These are phyloP conservation scores for Gymnoscopelus braueri DNA, from an alignment of 2,797 vertebrate species.

Conservation along the genomic window DNA sequence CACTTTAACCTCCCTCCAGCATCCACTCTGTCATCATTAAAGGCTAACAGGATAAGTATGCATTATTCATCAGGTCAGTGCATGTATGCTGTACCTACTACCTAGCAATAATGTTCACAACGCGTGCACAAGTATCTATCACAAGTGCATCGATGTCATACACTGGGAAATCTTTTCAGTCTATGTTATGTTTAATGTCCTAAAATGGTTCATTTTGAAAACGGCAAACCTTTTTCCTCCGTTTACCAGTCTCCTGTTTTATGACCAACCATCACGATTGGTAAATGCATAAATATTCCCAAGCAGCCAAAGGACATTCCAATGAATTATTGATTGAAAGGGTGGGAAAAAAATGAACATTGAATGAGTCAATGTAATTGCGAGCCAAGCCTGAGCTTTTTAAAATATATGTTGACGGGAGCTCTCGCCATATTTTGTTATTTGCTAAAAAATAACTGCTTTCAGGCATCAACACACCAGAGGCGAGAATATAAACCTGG, in stretches of 20 bases:
- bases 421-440: slow-evolving; percentile 38
- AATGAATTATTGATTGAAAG: slow-evolving; percentile 71
- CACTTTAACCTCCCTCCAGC: slow-evolving; percentile 68
- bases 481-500: slow-evolving; percentile 21
- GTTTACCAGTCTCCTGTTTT: slow-evolving; percentile 54
- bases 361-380: slow-evolving; percentile 61
- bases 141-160: slow-evolving; percentile 33
- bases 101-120: slow-evolving; percentile 53
- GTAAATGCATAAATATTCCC: slow-evolving; percentile 45
- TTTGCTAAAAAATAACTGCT: slow-evolving; percentile 13
- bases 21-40: slow-evolving; percentile 65
- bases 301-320: slow-evolving; percentile 59
- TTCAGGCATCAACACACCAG: not conserved
- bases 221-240: slow-evolving; percentile 37
- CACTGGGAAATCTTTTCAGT: slow-evolving; percentile 39
- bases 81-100: slow-evolving; percentile 48
- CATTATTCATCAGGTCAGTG: slow-evolving; percentile 66
- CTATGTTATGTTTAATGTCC: slow-evolving; percentile 25
- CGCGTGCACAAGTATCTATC: slow-evolving; percentile 46
- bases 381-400: slow-evolving; percentile 45
- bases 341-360: slow-evolving; percentile 45
- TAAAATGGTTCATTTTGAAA: slow-evolving; percentile 62
- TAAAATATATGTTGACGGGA: slow-evolving; percentile 35
- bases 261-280: slow-evolving; percentile 57
- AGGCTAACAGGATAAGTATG: slow-evolving; percentile 62